Conservation (phyloP, 1,140 invertebrate genomes). For the Phymastichus coffea region DNA sequence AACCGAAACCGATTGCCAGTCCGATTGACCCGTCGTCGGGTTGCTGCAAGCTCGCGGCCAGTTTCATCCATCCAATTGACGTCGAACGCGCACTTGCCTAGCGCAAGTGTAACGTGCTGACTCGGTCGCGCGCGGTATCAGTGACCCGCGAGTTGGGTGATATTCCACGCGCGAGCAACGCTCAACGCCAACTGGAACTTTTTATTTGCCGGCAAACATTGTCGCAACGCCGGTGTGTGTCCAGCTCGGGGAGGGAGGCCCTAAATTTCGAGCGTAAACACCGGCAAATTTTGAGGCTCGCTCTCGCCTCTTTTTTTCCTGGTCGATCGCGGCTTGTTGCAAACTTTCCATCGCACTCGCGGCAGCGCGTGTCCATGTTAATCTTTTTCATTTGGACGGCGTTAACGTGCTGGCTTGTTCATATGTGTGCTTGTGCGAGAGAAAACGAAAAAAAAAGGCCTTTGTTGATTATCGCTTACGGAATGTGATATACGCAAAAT, state of each 20-base stretch:
- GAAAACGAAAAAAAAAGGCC: too few relatives aligned
- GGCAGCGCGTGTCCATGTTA: background rate
- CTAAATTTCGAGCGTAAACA: constrained; percentile 22
- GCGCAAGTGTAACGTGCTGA: too few relatives aligned
- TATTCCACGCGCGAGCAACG: constrained; percentile 9
- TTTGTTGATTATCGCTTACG: too few relatives aligned
- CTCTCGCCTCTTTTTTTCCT: constrained; percentile 8
- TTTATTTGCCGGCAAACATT: constrained; percentile 11
- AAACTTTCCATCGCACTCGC: background rate
- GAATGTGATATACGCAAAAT: too few relatives aligned
- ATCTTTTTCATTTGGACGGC: background rate
- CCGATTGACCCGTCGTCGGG: too few relatives aligned
- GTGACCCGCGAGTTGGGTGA: constrained; percentile 9
- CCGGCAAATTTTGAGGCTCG: constrained; percentile 14
- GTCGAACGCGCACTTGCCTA: too few relatives aligned
- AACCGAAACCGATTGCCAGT: too few relatives aligned
- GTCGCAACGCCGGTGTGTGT: background rate
- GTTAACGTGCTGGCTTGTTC: too few relatives aligned
- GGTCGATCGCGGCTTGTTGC: background rate
- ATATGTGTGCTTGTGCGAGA: background rate
- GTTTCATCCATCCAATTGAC: too few relatives aligned
- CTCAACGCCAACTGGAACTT: background rate
- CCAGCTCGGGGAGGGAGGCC: constrained; percentile 2
- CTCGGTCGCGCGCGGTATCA: background rate
- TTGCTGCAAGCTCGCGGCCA: too few relatives aligned